Evolutionary conservation across 2,888 invertebrate species (phyloP), one percentile per base, ranked within the genome.

Genomic region (Aphelenchoides bicaudatus): DNA sequence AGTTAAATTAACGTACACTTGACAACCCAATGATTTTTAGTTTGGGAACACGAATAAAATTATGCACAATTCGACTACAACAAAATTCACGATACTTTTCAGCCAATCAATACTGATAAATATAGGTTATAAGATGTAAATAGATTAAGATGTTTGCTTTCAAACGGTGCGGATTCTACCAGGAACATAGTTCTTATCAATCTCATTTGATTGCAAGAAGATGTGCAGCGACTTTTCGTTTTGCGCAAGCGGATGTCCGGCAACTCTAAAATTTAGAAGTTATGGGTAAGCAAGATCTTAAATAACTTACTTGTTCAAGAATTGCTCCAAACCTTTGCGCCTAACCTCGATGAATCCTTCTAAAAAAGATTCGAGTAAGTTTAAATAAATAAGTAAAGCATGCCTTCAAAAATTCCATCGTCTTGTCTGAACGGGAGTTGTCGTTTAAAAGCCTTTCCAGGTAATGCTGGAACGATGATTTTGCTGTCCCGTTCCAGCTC

Each of bases 401-500:
- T n/a, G n/a, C n/a, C n/a, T 81, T 99, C 98, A 82, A 92, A 99
- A 78, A 99, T 91, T 55, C 98, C 98, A 83, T 99, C 98, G 80
- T 99, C 98, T 13, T 90, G 88, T 67, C 98, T 86, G 83, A 99
- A 98, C 21, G 98, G 98, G 82, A 99, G 86, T 81, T 96, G 96
- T 79, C 94, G 85, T 82, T 96, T 96, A 87, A 93, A 88, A 5
- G 98, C 96, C 84, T 98, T 99, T 19, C 94, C 92, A 2, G 98
- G 98, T 76, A 99, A 84, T 34, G 91, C 88, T 61, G 98, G 98
- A 38, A 99, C 98, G 55, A 98, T 94, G 83, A 98, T 98, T 91
- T 99, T 98, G 83, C 94, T 96, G 81, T 99, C 98, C 81, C 98
- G 85, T 84, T 99, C 98, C 79, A 99, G 83, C 84, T 99, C 98